phyloP scores from a whole-genome alignment of 1,140 invertebrate species.

The Lucilia sericata region DNA sequence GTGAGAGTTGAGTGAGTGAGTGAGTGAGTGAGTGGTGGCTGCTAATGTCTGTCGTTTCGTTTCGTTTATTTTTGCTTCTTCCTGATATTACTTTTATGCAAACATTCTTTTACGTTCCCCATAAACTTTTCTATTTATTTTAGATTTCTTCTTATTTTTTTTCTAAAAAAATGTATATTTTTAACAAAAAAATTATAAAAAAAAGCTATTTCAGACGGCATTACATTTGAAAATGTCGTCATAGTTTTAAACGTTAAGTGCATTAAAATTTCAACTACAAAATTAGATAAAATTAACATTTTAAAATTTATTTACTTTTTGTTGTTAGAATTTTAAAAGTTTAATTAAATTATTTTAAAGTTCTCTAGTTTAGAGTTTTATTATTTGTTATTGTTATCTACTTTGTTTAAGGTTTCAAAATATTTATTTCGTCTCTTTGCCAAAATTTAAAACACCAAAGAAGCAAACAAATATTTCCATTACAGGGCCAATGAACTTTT shows the following conservation, averaged over 20 bases:
- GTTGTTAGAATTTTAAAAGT: neutral
- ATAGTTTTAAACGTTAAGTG: neutral
- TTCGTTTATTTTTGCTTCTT: slow-evolving; percentile 1
- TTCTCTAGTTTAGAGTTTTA: neutral
- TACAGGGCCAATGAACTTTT: slow-evolving; percentile 38
- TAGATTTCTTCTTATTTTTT: neutral
- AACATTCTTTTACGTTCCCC: neutral
- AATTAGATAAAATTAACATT: neutral
- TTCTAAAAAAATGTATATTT: neutral
- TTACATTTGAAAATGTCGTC: neutral
- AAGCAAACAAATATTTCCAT: neutral
- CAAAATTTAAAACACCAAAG: neutral
- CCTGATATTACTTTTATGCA: slow-evolving; percentile 35
- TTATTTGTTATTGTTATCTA: slow-evolving; percentile 14
- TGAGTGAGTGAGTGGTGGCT: neutral
- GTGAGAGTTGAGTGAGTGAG: slow-evolving; percentile 5
- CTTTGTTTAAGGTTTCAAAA: slow-evolving; percentile 23
- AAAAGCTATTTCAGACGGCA: neutral
- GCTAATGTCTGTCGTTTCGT: neutral
- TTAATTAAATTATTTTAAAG: neutral
- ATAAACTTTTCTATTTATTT: neutral
- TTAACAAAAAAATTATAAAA: neutral
- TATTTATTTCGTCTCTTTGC: slow-evolving; percentile 31
- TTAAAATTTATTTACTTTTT: neutral
- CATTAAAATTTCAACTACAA: slow-evolving; percentile 9